Base-by-base conservation (phyloP, 2,113 vertebrate genomes). In the Nansenia antarctica region DNA sequence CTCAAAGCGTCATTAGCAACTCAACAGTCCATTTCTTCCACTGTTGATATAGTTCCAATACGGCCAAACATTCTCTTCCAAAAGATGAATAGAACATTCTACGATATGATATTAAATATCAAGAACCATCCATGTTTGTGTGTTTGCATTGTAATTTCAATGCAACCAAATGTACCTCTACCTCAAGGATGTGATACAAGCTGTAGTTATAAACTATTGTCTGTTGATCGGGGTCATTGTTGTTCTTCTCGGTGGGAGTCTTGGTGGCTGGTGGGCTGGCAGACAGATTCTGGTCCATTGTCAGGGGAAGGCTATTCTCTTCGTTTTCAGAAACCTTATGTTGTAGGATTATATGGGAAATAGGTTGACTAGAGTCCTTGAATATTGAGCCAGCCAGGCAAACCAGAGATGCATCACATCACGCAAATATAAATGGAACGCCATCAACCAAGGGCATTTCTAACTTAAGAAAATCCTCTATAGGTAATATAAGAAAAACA, bases 351-450 rank as follows among this genome's bases (percentile, higher is more conserved):
- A 31, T 14, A 58, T 29, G 18, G 29, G 15, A 15, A 14, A 26
- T 7, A n/a, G n/a, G 12, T 15, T 14, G 57, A 54, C 61, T 65
- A 62, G 39, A 4, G 27, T 31, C 66, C 76, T 76, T 55, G 34
- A 35, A 54, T 18, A 60, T 62, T 1, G 0, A 27, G 6, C 55
- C 3, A 62, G n/a, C n/a, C n/a, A n/a, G n/a, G n/a, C n/a, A n/a
- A n/a, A n/a, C n/a, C n/a, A n/a, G n/a, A n/a, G n/a, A n/a, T n/a
- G n/a, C n/a, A n/a, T n/a, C n/a, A n/a, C n/a, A n/a, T n/a, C n/a
- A n/a, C n/a, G n/a, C n/a, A n/a, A n/a, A n/a, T n/a, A n/a, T n/a
- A n/a, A n/a, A n/a, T n/a, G n/a, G n/a, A n/a, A n/a, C n/a, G n/a
- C n/a, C n/a, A n/a, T n/a, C n/a, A n/a, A n/a, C n/a, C n/a, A n/a